Evolutionary conservation across 2,888 invertebrate genomes (phyloP).

Genomic region (Pachydiplax longipennis): DNA sequence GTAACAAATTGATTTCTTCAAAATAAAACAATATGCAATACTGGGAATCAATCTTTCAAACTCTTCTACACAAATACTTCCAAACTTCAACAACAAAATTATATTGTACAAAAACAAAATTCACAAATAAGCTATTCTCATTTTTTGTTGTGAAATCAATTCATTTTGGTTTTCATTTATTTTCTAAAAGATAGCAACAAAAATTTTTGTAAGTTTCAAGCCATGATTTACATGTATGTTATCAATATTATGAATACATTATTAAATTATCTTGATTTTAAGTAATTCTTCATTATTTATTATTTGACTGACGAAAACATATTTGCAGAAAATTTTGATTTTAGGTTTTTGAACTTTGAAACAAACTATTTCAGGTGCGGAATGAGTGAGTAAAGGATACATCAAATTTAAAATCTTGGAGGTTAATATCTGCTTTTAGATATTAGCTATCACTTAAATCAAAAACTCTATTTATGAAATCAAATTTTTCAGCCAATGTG

Average conservation of each 20-base stretch:
- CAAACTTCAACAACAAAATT: neutral
- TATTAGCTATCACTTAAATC: no score
- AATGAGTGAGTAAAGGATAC: no score
- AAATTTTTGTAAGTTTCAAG: neutral
- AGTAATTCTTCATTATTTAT: no score
- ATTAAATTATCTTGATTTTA: no score
- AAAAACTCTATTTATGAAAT: no score
- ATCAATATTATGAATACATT: neutral
- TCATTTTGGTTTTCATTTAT: neutral
- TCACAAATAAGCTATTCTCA: neutral
- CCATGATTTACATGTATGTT: neutral
- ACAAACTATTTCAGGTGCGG: no score
- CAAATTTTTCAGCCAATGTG: no score
- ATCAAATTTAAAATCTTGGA: no score
- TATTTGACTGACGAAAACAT: no score
- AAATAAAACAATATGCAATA: neutral
- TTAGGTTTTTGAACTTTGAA: no score
- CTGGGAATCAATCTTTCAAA: neutral
- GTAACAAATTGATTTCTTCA: neutral
- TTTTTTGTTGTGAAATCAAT: neutral
- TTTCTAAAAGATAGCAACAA: neutral
- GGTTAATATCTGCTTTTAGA: no score
- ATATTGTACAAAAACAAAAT: neutral
- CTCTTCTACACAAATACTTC: neutral
- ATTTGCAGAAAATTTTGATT: no score